Conservation (phyloP, 1,140 invertebrate species). For the Diorhabda sublineata region DNA sequence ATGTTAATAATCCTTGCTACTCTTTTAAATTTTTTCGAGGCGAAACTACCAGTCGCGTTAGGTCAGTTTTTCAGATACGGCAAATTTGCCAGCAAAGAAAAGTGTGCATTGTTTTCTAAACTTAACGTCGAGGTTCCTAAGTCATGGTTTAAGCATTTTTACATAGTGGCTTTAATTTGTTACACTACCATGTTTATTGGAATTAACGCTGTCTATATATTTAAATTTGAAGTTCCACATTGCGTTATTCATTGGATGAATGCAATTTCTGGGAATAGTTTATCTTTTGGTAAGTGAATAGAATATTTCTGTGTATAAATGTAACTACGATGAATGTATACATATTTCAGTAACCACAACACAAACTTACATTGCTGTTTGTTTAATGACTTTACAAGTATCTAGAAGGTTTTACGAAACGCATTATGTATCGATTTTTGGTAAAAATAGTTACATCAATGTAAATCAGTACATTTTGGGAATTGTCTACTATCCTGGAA, state of each 20-base stretch:
- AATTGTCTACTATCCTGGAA: constrained; percentile 69
- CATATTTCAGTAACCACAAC: constrained; percentile 55
- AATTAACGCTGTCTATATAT: constrained; percentile 51
- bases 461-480: constrained; percentile 72
- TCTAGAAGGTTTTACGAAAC: constrained; percentile 74
- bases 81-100: constrained; percentile 57
- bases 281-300: constrained; percentile 49
- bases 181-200: constrained; percentile 51
- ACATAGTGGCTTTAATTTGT: constrained; percentile 57
- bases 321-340: constrained; percentile 1
- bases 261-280: constrained; percentile 46
- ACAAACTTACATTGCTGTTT: constrained; percentile 54
- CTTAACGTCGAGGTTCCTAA: constrained; percentile 65
- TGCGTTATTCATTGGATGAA: constrained; percentile 50
- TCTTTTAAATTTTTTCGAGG: constrained; percentile 59
- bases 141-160: constrained; percentile 72
- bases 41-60: constrained; percentile 59
- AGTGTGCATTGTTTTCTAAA: constrained; percentile 40
- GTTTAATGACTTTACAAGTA: constrained; percentile 64
- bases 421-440: constrained; percentile 72
- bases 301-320: constrained; percentile 5
- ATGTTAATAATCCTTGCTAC: constrained; percentile 52
- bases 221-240: constrained; percentile 46
- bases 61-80: constrained; percentile 63
- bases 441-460: constrained; percentile 71